Evolutionary conservation across 2,888 invertebrate genomes (phyloP), one percentile per base, ranked within the genome.

Genomic region (Galerucella pusilla): DNA sequence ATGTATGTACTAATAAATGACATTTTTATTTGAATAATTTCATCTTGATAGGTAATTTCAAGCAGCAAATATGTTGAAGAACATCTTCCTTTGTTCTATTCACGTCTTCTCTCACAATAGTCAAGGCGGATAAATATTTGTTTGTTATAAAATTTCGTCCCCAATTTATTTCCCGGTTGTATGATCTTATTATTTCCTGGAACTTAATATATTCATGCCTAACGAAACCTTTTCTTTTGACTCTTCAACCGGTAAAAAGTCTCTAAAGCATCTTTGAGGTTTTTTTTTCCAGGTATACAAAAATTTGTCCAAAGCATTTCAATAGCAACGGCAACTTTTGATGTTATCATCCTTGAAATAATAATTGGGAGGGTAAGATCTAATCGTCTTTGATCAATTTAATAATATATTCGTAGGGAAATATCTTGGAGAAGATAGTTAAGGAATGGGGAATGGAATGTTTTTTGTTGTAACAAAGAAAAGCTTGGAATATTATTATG

Each of bases 381-480:
- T 63, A 16, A 63, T 63, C 63, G 42, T 42, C 63, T 63, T 63
- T 63, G 63, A 63, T 42, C 63, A 35, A 1, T 63, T n/a, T 42
- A 63, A 35, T 52, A 52, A 14, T 12, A 5, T 46, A 10, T 46
- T 46, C 11, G 2, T 10, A 11, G 12, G 12, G 11, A 52, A 14
- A 14, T 52, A 14, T 52, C 5, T 4, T 52, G 4, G 28, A 28
- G 35, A n/a, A n/a, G n/a, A 52, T 52, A 52, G n/a, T 52, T 0
- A 5, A n/a, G n/a, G n/a, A n/a, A 52, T n/a, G 2, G 6, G 52
- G n/a, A 52, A n/a, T 7, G n/a, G 1, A 49, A 2, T 11, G 3
- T 11, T 49, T 4, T 6, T 14, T 35, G 7, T 28, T 28, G 4
- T 28, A 28, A 28, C 2, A 35, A 35, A 7, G 35, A 35, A 35